Percentiles rank a stretch among this genome's conserved stretches.
Conservation (phyloP, 2,888 invertebrate species). For the Nebria salina region DNA sequence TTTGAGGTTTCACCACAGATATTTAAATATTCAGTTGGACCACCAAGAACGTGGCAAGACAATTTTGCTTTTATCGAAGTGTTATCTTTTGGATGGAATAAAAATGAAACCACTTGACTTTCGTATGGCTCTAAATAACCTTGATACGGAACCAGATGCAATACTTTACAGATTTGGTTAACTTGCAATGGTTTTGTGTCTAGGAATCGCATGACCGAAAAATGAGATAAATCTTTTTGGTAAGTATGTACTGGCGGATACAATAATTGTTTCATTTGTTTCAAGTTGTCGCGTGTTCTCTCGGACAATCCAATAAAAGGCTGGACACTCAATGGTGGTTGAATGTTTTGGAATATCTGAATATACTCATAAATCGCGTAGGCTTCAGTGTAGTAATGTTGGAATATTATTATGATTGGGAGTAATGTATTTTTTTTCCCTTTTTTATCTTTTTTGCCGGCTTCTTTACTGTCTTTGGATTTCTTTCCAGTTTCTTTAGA, state of each 20-base stretch:
- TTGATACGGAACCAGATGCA: slow-evolving; percentile 64
- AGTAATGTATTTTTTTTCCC: neutral
- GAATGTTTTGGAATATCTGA: slow-evolving; percentile 43
- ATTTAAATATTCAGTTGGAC: slow-evolving; percentile 65
- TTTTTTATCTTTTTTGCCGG: neutral
- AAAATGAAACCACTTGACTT: slow-evolving; percentile 63
- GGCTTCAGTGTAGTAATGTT: slow-evolving; percentile 43
- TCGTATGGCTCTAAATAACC: slow-evolving; percentile 67
- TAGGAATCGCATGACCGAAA: neutral
- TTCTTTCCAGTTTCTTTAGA: slow-evolving; percentile 1
- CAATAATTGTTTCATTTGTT: slow-evolving; percentile 28
- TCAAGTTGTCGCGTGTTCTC: slow-evolving; percentile 46
- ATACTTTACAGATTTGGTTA: slow-evolving; percentile 58
- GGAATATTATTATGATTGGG: slow-evolving; percentile 36
- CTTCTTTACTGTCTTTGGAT: slow-evolving; percentile 14
- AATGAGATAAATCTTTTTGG: neutral
- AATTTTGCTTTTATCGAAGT: slow-evolving; percentile 63
- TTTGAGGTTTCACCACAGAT: slow-evolving; percentile 66
- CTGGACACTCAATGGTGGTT: slow-evolving; percentile 25
- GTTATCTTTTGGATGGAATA: slow-evolving; percentile 63
- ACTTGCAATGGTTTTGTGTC: neutral
- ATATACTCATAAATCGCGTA: slow-evolving; percentile 26
- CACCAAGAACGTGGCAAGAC: slow-evolving; percentile 68
- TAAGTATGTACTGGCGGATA: neutral
- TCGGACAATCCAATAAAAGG: slow-evolving; percentile 41